Base-by-base conservation (phyloP, 2,888 invertebrate genomes). In the Pasiphila rectangulata region DNA sequence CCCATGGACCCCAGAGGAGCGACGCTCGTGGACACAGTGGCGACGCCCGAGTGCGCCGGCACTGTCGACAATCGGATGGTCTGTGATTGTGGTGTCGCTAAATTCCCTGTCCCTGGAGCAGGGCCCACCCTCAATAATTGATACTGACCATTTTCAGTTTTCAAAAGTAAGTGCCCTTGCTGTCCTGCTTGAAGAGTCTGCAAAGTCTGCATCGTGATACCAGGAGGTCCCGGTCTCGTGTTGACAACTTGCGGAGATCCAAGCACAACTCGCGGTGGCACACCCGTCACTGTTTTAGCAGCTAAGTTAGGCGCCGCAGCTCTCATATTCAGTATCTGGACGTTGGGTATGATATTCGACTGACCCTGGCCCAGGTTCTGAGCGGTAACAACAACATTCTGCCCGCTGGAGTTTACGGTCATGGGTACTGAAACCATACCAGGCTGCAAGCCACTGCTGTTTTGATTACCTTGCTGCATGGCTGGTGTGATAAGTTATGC, bases 81-180 rank as follows among this genome's bases (percentile, higher is more conserved):
- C 78, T 93, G 93, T 70, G 92, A 83, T 71, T 90, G 91, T 62
- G 91, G 89, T 73, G 90, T 89, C 69, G 92, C 89, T 63, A 91
- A 88, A 43, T 79, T 74, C 64, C 67, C 83, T 48, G 95, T 92
- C 57, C 95, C 93, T 61, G 50, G 50, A 0, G 45, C 50, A 0
- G 95, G 95, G 59, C 95, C 95, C 69, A 96, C 95, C 79, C 97
- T 93, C 75, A 98, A 90, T 79, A 98, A 90, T 86, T 98, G 97
- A 87, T 95, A 96, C 84, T 97, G 96, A 74, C 98, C 98, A 91
- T 96, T 97, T 90, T 98, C 98, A 75, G 98, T 98, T 91, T 97
- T 98, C 82, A 98, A 91, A 78, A 98, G 92, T 81, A 98, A 91
- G 84, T 92, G 91, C 80, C 97, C 95, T 84, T 95, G 96, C 82